phyloP scores from a whole-genome alignment of 2,113 vertebrate species.

The Myanophis thanlyinensis region DNA sequence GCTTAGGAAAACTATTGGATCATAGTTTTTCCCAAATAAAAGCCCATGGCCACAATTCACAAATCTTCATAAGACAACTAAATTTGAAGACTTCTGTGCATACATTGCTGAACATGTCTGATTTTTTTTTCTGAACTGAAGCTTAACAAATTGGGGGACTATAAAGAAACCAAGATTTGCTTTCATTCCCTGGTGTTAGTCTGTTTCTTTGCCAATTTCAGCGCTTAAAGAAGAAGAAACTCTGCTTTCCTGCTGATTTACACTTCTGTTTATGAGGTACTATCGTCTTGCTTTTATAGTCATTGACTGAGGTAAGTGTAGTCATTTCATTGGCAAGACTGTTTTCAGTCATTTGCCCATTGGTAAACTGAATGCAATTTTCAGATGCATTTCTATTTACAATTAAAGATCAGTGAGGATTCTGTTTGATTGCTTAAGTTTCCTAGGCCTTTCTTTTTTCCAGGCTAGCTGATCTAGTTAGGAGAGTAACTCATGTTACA shows the following conservation, averaged over 20 bases:
- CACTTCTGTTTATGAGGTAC: conserved; percentile 33
- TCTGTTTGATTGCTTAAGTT: conserved; percentile 10
- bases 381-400: conserved; percentile 8
- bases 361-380: conserved; percentile 30
- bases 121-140: neutral
- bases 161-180: neutral
- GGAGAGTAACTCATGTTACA: neutral
- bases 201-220: conserved; percentile 27
- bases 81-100: neutral
- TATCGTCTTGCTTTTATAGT: conserved; percentile 32
- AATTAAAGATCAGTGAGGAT: conserved; percentile 23
- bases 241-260: conserved; percentile 30
- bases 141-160: neutral
- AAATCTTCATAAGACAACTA: neutral
- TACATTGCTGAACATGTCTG: neutral
- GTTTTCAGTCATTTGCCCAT: conserved; percentile 10
- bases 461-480: conserved; percentile 29
- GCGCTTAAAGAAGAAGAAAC: conserved; percentile 5
- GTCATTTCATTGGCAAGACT: neutral
- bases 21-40: neutral
- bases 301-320: conserved; percentile 27
- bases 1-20: neutral
- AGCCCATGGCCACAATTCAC: neutral
- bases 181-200: conserved; percentile 27
- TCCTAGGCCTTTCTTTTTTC: neutral